A percentile compares a stretch with the other conserved stretches of the same genome.
These are phyloP conservation scores for Anastatus disparis DNA, from an alignment of 1,140 invertebrate species.

Conservation along the genomic window DNA sequence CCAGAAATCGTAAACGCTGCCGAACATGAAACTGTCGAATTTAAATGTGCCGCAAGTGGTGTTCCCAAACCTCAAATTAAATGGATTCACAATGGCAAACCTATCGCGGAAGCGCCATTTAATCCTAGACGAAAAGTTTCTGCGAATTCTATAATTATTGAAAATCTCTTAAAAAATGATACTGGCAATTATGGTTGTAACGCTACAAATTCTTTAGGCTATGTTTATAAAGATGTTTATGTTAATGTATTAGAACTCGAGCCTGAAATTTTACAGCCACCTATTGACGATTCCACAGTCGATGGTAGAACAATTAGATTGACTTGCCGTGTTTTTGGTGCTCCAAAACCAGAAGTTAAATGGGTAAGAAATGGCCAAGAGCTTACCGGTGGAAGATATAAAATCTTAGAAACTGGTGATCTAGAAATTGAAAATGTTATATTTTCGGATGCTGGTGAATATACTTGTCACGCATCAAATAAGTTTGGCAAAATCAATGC, in stretches of 20 bases:
- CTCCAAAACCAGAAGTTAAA: constrained; percentile 92
- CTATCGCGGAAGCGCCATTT: constrained; percentile 78
- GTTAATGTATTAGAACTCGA: constrained; percentile 94
- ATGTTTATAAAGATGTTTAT: constrained; percentile 97
- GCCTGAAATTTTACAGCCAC: constrained; percentile 89
- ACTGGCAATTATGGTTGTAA: constrained; percentile 99
- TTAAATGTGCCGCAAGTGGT: constrained; percentile 89
- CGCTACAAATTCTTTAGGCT: constrained; percentile 96
- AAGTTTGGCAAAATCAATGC: constrained; percentile 87
- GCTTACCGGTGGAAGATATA: constrained; percentile 86
- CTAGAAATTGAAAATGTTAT: constrained; percentile 85
- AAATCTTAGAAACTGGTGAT: constrained; percentile 80
- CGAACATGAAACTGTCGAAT: constrained; percentile 89
- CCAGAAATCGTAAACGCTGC: constrained; percentile 89
- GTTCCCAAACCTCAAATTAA: constrained; percentile 89
- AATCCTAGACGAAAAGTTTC: constrained; percentile 79
- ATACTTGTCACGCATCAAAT: constrained; percentile 92
- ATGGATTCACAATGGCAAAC: constrained; percentile 97
- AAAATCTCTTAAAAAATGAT: constrained; percentile 86
- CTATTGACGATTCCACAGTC: constrained; percentile 82
- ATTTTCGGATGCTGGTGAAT: constrained; percentile 87
- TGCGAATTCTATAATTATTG: constrained; percentile 83
- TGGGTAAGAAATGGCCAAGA: constrained; percentile 88
- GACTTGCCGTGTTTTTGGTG: constrained; percentile 94
- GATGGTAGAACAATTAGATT: constrained; percentile 85